Evolutionary conservation across 2,888 invertebrate genomes (phyloP).

Genomic region (Pseudococcus jackbeardsleyi): DNA sequence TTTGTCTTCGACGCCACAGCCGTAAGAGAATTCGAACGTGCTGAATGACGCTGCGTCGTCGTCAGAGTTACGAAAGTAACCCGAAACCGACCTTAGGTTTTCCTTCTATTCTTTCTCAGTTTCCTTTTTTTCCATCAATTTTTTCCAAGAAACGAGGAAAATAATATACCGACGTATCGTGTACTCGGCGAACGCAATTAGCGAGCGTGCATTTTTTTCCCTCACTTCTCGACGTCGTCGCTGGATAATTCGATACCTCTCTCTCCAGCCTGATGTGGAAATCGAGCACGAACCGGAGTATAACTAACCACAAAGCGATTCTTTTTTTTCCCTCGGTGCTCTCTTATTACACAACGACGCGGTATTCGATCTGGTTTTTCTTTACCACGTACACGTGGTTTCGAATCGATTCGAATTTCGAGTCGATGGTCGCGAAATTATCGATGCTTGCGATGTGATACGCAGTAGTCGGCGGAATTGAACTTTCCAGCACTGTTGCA

Average conservation of each 20-base stretch:
- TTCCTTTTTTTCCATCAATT: background rate
- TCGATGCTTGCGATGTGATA: too few species aligned
- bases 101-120: background rate
- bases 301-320: background rate
- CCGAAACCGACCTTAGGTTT: background rate
- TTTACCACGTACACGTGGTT: too few species aligned
- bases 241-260: background rate
- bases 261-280: background rate
- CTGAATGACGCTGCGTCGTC: background rate
- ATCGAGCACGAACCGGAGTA: conserved; percentile 16
- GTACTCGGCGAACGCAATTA: conserved; percentile 4
- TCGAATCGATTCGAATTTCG: too few species aligned
- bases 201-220: background rate
- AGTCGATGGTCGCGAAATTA: too few species aligned
- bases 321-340: background rate
- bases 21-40: background rate
- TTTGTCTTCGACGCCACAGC: background rate
- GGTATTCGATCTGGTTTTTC: background rate
- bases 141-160: conserved; percentile 19
- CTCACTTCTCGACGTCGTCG: background rate
- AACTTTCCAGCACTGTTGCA: too few species aligned
- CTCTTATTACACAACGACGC: conserved; percentile 8
- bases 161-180: background rate
- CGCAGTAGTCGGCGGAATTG: too few species aligned
- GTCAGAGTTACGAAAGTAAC: background rate